Evolutionary conservation across 2,113 vertebrate genomes (phyloP), one percentile per base, ranked within the genome.

Genomic region (Corythornis cristatus): DNA sequence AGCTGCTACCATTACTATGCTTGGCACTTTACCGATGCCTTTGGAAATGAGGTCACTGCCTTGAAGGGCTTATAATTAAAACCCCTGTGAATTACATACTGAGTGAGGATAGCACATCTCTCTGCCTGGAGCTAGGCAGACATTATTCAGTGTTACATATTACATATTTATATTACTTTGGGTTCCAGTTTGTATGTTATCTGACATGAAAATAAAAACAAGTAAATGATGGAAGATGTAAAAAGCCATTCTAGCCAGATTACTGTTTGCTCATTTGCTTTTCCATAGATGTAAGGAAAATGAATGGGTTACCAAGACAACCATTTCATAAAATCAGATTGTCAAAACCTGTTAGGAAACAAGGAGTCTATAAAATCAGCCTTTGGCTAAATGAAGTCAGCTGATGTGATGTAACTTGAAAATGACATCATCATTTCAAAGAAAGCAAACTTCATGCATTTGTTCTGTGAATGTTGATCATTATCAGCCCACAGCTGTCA

Each of bases 41-140:
- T 88, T 42, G 71, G 93, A 87, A 96, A 96, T 74, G 93, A 93
- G 95, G 96, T 92, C 95, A 92, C 48, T 93, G 95, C 81, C 87
- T 95, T 95, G 89, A 96, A 92, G 64, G 89, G 81, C 56, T 87
- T 80, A 51, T 89, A 96, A 95, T 94, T 89, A 93, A 94, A 80
- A 46, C 84, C 48, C 82, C 26, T 83, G 84, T 94, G 91, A 96
- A 85, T 94, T 93, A 53, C n/a, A 79, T 28, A 86, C 54, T 14
- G 40, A 72, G 54, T 60, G 75, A 89, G 58, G 22, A 70, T 31
- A 88, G 67, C 31, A 23, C 66, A 76, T 89, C 58, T 85, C 50
- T 60, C 75, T 93, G 71, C 33, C 71, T 80, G n/a, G 56, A 91
- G 75, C 51, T 74, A 51, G n/a, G 60, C 4, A 37, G 42, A 54